A percentile compares a stretch with the other conserved stretches of the same genome.
These are phyloP conservation scores for Nymphicus hollandicus DNA, from an alignment of 2,113 vertebrate species.

Conservation along the genomic window DNA sequence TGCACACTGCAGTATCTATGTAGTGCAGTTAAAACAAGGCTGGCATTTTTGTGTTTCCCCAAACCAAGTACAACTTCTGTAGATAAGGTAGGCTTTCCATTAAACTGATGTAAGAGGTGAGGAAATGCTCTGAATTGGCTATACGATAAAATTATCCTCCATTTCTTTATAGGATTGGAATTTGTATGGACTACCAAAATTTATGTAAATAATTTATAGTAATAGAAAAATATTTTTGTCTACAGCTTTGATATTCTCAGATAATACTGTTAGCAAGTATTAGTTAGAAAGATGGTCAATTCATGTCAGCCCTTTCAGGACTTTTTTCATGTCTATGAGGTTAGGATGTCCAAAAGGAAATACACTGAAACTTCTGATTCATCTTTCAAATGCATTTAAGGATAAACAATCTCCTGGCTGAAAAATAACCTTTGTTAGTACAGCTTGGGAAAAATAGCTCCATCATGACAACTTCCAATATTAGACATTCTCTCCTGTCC, in stretches of 20 bases:
- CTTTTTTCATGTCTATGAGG: not conserved
- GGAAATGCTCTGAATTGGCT: not conserved
- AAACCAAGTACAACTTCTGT: not conserved
- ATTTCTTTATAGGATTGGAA: not conserved
- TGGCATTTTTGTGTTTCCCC: not conserved
- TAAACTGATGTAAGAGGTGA: not conserved
- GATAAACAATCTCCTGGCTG: not conserved
- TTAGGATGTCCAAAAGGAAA: not conserved
- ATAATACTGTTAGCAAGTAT: not conserved
- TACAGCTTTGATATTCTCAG: not conserved
- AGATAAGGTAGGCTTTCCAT: not conserved
- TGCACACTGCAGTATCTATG: not conserved
- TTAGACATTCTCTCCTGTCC: not conserved
- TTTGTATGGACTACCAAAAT: not conserved
- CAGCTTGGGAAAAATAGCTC: not conserved
- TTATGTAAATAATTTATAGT: not conserved
- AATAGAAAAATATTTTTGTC: not conserved
- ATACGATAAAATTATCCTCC: not conserved
- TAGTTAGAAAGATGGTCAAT: not conserved
- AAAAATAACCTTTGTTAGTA: not conserved
- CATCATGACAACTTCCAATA: accelerated
- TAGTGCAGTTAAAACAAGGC: not conserved
- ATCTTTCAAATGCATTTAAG: not conserved
- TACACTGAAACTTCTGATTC: not conserved
- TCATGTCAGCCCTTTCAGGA: not conserved